Base-by-base conservation (phyloP, 2,113 vertebrate genomes). In the Fregetta grallaria region DNA sequence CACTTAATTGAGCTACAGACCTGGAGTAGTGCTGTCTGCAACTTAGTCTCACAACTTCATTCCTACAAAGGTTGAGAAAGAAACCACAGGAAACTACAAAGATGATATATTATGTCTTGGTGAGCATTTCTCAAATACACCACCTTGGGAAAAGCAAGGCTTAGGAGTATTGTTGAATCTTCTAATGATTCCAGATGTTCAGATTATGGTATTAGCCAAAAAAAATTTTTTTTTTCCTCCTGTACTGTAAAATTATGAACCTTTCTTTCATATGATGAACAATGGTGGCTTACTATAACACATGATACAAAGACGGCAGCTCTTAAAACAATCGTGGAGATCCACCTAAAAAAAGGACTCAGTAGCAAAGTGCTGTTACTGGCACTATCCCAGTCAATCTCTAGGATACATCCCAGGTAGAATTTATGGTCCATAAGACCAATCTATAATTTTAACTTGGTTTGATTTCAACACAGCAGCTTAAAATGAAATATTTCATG, bases 401-500 rank as follows among this genome's bases (percentile, higher is more conserved):
- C 34, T 3, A 68, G 17, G 30, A 42, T 56, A n/a, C 20, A 86
- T 30, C 27, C 0, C 0, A 53, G 21, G 21, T 30, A 66, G 61
- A 88, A 59, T 77, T 96, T 74, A 52, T 49, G 38, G 26, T 44
- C 55, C 68, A 66, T 56, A 88, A 78, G 86, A 63, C 12, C 8
- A 36, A 49, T 71, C 68, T 75, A 47, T 71, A 84, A 56, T 53
- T 65, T 30, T 65, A n/a, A n/a, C 15, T 88, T 36, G 9, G 38
- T 58, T 50, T n/a, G n/a, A 70, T 91, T 94, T 74, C 91, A 78
- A 38, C 47, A 49, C 5, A 56, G 44, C 20, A 66, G 16, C 30
- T 86, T 66, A 55, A 63, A 67, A 63, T 80, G 44, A 93, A 86
- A 79, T 82, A 88, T 85, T 88, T 73, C n/a, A 38, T 53, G 29